Percentiles rank a stretch among this genome's conserved stretches.
Conservation (phyloP, 2,888 invertebrate genomes). For the Callimorpha dominula region DNA sequence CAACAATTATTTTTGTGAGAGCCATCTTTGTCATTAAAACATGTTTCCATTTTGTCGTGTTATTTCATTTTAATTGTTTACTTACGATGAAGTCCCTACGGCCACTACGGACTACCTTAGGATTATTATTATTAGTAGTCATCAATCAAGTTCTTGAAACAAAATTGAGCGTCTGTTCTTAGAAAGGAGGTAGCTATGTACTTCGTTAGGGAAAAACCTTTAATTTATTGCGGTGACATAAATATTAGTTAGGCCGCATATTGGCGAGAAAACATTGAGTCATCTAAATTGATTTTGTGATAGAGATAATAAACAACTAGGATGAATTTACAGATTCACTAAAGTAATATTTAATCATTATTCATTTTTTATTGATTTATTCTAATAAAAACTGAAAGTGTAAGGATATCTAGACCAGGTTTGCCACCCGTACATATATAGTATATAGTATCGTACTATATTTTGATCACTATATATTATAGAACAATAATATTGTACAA, state of each 20-base stretch:
- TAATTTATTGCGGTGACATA: background rate
- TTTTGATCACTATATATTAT: too few species aligned
- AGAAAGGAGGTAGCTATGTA: background rate
- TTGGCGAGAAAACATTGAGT: background rate
- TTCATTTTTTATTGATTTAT: too few species aligned
- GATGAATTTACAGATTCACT: too few species aligned
- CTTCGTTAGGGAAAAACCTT: background rate
- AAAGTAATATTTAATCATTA: too few species aligned
- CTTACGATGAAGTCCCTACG: constrained; percentile 32
- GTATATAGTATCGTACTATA: too few species aligned
- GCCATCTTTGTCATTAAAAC: constrained; percentile 78
- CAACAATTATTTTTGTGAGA: constrained; percentile 74
- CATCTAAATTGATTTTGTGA: too few species aligned
- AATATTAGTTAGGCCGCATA: background rate
- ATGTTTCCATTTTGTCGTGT: constrained; percentile 68
- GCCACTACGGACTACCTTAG: background rate
- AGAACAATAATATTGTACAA: too few species aligned
- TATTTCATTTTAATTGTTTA: constrained; percentile 51
- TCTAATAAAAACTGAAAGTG: too few species aligned
- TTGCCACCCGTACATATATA: too few species aligned
- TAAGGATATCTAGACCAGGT: too few species aligned
- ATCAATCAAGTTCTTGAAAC: background rate
- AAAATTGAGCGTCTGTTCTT: constrained; percentile 1
- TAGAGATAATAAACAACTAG: too few species aligned
- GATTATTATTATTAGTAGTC: background rate